Percentiles rank a stretch among this genome's conserved stretches.
phyloP scores from a whole-genome alignment of 2,888 invertebrate species.

The Amphipyra tragopoginis region DNA sequence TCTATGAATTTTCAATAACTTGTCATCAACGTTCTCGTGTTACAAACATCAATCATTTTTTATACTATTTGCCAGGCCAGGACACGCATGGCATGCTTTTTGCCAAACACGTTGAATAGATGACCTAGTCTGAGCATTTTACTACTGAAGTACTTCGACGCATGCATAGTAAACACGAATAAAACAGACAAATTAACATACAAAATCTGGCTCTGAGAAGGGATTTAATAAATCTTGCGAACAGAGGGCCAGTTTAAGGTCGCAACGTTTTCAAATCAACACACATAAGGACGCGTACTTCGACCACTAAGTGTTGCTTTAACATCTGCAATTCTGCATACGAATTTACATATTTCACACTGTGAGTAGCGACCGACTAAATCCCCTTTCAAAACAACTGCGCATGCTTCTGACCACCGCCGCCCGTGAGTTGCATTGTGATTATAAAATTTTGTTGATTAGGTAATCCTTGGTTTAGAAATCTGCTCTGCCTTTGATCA shows the following conservation, averaged over 20 bases:
- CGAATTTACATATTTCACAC: slow-evolving; percentile 69
- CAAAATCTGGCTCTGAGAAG: slow-evolving; percentile 11
- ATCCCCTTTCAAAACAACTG: slow-evolving; percentile 68
- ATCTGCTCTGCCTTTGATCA: slow-evolving; percentile 54
- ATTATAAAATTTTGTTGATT: slow-evolving; percentile 69
- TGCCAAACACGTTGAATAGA: too few relatives aligned
- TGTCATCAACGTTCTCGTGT: background rate
- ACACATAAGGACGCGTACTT: slow-evolving; percentile 42
- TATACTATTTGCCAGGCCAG: too few relatives aligned
- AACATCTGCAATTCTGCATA: slow-evolving; percentile 67
- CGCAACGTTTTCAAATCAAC: slow-evolving; percentile 39
- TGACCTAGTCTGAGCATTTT: too few relatives aligned
- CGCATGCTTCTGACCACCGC: slow-evolving; percentile 22
- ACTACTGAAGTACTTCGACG: slow-evolving; percentile 2
- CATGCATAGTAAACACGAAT: slow-evolving; percentile 1
- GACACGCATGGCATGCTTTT: too few relatives aligned
- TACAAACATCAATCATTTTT: too few relatives aligned
- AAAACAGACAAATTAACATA: slow-evolving; percentile 1
- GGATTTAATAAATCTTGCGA: slow-evolving; percentile 8
- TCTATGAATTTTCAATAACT: background rate
- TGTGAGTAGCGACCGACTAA: slow-evolving; percentile 53
- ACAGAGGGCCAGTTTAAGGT: slow-evolving; percentile 17
- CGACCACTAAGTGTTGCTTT: slow-evolving; percentile 50
- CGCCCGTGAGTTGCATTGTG: slow-evolving; percentile 69
- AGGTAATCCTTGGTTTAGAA: slow-evolving; percentile 69